These are phyloP conservation scores for Ceyx cyanopectus DNA, from an alignment of 2,113 vertebrate genomes.

Conservation along the genomic window DNA sequence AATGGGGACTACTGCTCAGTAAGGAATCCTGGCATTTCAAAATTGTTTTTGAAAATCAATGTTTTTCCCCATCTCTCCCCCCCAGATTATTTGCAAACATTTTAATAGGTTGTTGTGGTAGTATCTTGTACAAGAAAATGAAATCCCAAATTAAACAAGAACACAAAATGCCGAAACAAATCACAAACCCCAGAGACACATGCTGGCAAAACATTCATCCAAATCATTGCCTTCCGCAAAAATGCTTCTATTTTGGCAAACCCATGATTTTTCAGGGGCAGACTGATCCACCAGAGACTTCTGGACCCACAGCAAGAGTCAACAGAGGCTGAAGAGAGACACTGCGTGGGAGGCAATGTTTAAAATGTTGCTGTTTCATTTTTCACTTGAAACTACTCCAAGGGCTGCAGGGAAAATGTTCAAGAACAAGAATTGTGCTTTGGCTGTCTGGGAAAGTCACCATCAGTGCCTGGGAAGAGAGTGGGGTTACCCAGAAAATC, in stretches of 20 bases:
- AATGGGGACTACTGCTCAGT: background rate
- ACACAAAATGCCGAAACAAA: constrained; percentile 27
- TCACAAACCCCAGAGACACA: background rate
- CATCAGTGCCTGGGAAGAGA: background rate
- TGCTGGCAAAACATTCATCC: constrained; percentile 18
- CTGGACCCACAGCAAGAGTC: background rate
- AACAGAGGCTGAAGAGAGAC: background rate
- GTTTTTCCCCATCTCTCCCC: fast-evolving
- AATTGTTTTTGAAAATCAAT: background rate
- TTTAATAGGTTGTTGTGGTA: background rate
- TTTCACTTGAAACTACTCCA: constrained; percentile 25
- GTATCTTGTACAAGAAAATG: background rate
- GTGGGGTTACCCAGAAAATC: background rate
- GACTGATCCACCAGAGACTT: constrained; percentile 17
- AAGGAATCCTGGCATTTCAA: background rate
- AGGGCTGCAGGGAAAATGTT: background rate
- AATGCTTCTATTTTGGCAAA: constrained; percentile 46
- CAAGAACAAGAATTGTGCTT: background rate
- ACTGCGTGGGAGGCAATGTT: background rate
- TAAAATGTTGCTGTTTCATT: background rate
- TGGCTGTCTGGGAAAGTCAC: background rate
- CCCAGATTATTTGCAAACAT: background rate
- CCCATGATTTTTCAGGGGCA: background rate
- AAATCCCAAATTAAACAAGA: constrained; percentile 32
- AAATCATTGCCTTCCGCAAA: constrained; percentile 28